Conservation (phyloP, 2,888 invertebrate species). For the Ptilodon capucinus region DNA sequence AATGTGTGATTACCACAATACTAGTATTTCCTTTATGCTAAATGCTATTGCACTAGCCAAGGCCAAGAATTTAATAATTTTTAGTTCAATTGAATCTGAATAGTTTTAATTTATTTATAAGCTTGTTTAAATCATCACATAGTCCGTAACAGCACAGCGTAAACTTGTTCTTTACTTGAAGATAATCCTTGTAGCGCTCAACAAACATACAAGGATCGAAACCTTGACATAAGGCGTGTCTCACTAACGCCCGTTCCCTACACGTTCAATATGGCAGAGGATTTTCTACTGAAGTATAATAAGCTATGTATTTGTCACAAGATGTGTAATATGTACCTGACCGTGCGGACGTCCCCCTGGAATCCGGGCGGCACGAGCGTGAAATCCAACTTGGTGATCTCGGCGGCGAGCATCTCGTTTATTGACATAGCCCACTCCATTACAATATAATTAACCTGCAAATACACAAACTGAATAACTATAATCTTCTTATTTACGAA, state of each 20-base stretch:
- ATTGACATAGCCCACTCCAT: conserved; percentile 48
- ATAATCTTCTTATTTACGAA: too few relatives aligned
- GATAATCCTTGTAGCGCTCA: neutral
- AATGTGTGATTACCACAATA: too few relatives aligned
- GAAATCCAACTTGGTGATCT: conserved; percentile 52
- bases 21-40: too few relatives aligned
- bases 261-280: neutral
- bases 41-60: too few relatives aligned
- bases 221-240: conserved; percentile 19
- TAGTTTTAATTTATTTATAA: too few relatives aligned
- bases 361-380: conserved; percentile 53
- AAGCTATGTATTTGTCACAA: neutral
- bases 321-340: conserved; percentile 40
- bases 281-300: neutral
- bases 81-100: too few relatives aligned
- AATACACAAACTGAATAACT: too few relatives aligned
- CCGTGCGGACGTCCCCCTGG: conserved; percentile 44
- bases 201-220: conserved; percentile 5
- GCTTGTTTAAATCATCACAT: too few relatives aligned
- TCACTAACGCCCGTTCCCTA: neutral
- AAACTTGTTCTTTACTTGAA: too few relatives aligned
- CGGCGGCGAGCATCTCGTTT: conserved; percentile 49
- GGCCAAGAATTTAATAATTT: too few relatives aligned
- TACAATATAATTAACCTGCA: neutral
- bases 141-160: too few relatives aligned